Conservation (phyloP, 2,888 invertebrate genomes). For the Alsophila aescularia region DNA sequence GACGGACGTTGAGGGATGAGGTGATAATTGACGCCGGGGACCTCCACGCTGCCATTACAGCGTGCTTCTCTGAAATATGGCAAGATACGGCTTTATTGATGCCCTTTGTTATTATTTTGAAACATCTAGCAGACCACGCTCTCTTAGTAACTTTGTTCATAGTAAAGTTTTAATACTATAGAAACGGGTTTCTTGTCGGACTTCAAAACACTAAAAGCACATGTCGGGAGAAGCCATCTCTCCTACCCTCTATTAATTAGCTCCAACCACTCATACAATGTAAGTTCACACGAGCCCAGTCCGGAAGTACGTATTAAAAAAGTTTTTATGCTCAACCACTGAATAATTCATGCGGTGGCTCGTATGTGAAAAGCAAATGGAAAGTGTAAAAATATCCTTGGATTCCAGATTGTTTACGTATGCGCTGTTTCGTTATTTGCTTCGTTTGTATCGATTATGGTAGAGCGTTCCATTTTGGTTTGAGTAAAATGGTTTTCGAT, state of each 20-base stretch:
- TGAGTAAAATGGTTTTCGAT: no score
- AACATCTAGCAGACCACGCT: not conserved
- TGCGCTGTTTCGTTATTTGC: slow-evolving; percentile 10
- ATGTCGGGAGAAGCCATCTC: no score
- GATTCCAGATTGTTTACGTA: slow-evolving; percentile 23
- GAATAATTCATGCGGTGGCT: slow-evolving; percentile 51
- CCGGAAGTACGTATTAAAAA: slow-evolving; percentile 53
- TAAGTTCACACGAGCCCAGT: slow-evolving; percentile 44
- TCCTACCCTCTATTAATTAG: slow-evolving; percentile 18
- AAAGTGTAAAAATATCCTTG: slow-evolving; percentile 46
- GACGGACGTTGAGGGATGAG: slow-evolving; percentile 51
- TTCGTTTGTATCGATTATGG: slow-evolving; percentile 14
- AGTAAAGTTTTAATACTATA: no score
- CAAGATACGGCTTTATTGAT: slow-evolving; percentile 21
- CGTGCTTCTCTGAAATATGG: slow-evolving; percentile 27
- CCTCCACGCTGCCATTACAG: slow-evolving; percentile 34
- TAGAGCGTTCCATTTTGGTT: no score
- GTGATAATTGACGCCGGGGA: slow-evolving; percentile 48
- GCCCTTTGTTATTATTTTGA: slow-evolving; percentile 13
- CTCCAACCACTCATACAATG: slow-evolving; percentile 34
- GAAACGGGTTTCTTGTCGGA: no score
- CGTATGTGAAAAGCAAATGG: slow-evolving; percentile 46
- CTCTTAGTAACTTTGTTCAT: slow-evolving; percentile 1
- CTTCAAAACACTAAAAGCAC: no score
- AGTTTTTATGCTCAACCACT: slow-evolving; percentile 52